Conservation (phyloP, 35 echinoderm and acorn worm genomes). For the Acanthaster planci region DNA sequence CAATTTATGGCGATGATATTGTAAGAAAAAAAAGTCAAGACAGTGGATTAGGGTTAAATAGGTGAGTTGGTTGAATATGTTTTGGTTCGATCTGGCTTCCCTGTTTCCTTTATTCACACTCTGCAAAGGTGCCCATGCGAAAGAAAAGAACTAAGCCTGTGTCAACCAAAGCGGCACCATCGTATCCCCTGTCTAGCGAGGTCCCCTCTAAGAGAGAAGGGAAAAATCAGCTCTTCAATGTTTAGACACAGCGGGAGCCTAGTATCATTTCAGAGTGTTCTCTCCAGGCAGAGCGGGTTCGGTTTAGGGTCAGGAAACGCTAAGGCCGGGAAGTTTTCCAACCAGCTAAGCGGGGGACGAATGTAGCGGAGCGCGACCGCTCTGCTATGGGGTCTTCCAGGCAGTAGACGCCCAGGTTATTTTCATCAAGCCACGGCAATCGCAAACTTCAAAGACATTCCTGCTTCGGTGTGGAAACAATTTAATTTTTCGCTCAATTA, state of each 20-base stretch:
- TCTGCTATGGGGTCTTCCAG: background rate
- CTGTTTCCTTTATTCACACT: too few species aligned
- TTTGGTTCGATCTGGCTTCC: too few species aligned
- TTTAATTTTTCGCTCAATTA: slow-evolving; percentile 69
- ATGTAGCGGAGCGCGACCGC: slow-evolving; percentile 23
- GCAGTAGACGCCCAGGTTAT: slow-evolving; percentile 27
- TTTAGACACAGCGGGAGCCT: slow-evolving; percentile 15
- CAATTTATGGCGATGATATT: too few species aligned
- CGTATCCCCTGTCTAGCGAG: too few species aligned
- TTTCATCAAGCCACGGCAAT: slow-evolving; percentile 9
- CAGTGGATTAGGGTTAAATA: too few species aligned
- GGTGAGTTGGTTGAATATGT: too few species aligned
- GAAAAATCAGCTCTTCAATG: background rate
- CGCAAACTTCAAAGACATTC: slow-evolving; percentile 41
- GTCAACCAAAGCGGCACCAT: too few species aligned
- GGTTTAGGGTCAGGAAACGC: slow-evolving; percentile 21
- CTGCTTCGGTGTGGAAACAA: slow-evolving; percentile 40
- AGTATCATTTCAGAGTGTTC: slow-evolving; percentile 6
- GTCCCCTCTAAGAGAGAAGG: too few species aligned
- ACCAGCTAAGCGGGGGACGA: slow-evolving; percentile 13
- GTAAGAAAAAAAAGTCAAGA: too few species aligned
- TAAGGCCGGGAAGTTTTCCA: background rate
- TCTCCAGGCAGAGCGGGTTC: slow-evolving; percentile 7
- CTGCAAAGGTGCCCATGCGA: too few species aligned
- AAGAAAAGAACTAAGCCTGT: too few species aligned